Evolutionary conservation across 2,888 invertebrate genomes (phyloP).

Genomic region (Digitonthophagus gazella): DNA sequence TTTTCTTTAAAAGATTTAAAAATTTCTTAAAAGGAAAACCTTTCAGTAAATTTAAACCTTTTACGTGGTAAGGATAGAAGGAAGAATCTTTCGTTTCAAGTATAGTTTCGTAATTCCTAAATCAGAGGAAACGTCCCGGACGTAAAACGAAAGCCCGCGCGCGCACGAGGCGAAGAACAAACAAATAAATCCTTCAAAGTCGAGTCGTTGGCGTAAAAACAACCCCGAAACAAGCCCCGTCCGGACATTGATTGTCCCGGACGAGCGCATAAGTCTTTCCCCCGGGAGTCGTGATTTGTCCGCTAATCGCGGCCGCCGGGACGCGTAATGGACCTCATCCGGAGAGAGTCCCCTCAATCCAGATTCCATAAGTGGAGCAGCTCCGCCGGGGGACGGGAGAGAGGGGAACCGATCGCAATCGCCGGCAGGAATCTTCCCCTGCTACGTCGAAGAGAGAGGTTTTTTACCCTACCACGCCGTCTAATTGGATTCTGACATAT

Average conservation of each 20-base stretch:
- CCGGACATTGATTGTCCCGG: conserved; percentile 49
- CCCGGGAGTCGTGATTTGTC: conserved; percentile 49
- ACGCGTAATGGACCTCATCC: conserved; percentile 45
- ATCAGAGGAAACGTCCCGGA: conserved; percentile 3
- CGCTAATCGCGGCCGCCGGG: conserved; percentile 49
- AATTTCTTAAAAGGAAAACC: no score
- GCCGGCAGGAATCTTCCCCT: background rate
- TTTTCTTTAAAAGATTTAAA: no score
- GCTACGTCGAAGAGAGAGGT: conserved; percentile 28
- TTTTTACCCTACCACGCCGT: conserved; percentile 39
- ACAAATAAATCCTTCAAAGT: conserved; percentile 50
- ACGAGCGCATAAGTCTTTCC: conserved; percentile 50
- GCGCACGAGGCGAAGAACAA: conserved; percentile 34
- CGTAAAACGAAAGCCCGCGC: background rate
- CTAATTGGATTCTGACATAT: conserved; percentile 38
- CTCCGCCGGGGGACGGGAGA: conserved; percentile 25
- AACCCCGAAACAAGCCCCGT: conserved; percentile 39
- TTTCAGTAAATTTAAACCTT: no score
- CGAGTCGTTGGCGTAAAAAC: conserved; percentile 40
- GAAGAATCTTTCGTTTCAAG: no score
- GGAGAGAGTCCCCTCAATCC: conserved; percentile 36
- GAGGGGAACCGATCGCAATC: conserved; percentile 26
- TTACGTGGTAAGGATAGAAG: no score
- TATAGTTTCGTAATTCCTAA: background rate
- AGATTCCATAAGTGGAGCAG: conserved; percentile 41